These are phyloP conservation scores for Cetonia aurata DNA, from an alignment of 2,888 invertebrate genomes.

Conservation along the genomic window DNA sequence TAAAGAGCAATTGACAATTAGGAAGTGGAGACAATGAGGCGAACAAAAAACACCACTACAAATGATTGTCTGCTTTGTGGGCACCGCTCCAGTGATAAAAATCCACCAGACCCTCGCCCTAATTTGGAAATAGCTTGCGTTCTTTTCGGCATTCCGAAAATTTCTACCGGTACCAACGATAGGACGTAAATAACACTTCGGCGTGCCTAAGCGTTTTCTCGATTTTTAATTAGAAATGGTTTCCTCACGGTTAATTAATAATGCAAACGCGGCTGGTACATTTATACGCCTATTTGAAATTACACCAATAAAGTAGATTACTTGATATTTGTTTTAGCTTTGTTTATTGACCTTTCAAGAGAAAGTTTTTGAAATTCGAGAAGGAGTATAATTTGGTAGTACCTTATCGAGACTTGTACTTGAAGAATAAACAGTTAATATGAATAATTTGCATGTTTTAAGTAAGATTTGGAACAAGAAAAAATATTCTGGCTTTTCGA, in stretches of 20 bases:
- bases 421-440: too few species aligned
- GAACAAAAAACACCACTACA: constrained; percentile 37
- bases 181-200: constrained; percentile 30
- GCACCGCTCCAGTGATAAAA: constrained; percentile 47
- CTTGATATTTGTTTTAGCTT: neutral
- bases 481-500: too few species aligned
- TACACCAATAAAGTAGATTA: neutral
- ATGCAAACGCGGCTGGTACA: neutral
- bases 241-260: constrained; percentile 17
- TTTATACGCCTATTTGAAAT: neutral
- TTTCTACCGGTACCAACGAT: constrained; percentile 25
- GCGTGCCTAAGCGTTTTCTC: constrained; percentile 5
- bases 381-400: too few species aligned
- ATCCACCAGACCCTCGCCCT: constrained; percentile 49
- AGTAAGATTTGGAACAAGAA: too few species aligned
- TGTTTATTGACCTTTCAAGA: neutral
- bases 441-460: too few species aligned
- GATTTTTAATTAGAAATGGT: constrained; percentile 23
- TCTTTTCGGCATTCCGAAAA: constrained; percentile 47
- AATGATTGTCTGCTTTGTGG: constrained; percentile 28
- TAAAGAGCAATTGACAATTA: constrained; percentile 43
- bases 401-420: too few species aligned
- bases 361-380: constrained; percentile 9
- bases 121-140: constrained; percentile 52
- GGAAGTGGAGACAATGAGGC: constrained; percentile 37